Evolutionary conservation across 2,888 invertebrate species (phyloP), one percentile per base, ranked within the genome.

Genomic region (Minunthozetes semirufus): DNA sequence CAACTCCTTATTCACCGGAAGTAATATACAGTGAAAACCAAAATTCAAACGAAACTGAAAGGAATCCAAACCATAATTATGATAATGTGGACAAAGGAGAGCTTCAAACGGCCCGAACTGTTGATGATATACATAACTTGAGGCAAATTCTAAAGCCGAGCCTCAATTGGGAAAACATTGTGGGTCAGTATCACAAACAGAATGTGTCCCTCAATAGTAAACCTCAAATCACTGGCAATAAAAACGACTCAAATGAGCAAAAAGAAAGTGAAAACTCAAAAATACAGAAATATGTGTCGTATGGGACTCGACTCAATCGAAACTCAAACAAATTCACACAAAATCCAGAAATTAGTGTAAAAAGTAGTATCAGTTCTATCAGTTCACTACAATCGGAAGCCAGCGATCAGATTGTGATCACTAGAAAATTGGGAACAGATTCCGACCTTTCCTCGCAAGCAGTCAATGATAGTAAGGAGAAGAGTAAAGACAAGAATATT

Each of bases 1-100:
- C 61, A 29, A 61, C 61, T 33, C 61, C 61, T 27, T 61, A 61
- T 61, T 29, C 9, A 61, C 61, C 61, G 15, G 61, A 61, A 61
- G 1, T 33, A 27, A 17, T 17, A 29, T 61, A 22, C 19, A 61
- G 3, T 13, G 29, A 61, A 13, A 61, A 29, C 33, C 22, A 9
- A 56, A 59, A 59, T 4, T 22, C 25, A 59, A 66, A 38, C 11
- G 22, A 46, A 68, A n/a, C 68, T 3, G 42, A 68, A 42, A 68
- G 46, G 13, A 68, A 68, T 46, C 38, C 38, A 19, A 68, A 68
- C 22, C 68, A 68, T 42, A 68, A 68, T 42, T 68, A 68, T 11
- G 61, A 61, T 61, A 27, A 13, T 13, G 9, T 59, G 13, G 66
- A 66, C 4, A 66, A 66, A 38, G 66, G 38, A 42, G n/a, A n/a